A percentile compares a stretch with the other conserved stretches of the same genome.
Evolutionary conservation across 2,797 vertebrate genomes (phyloP).

Genomic region (Sebastes hopkinsi): DNA sequence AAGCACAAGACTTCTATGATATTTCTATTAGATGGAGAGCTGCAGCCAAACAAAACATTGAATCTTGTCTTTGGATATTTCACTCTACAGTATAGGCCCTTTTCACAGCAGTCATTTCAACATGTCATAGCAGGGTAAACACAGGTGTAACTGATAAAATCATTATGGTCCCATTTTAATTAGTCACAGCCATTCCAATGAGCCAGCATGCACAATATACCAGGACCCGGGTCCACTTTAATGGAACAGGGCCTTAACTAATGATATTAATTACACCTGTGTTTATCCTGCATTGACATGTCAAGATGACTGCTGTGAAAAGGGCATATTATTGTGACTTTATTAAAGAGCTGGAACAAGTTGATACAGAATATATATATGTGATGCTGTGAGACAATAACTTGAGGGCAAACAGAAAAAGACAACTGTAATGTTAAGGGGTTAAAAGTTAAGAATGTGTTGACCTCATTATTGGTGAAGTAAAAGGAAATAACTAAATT

Average conservation of each 20-base stretch:
- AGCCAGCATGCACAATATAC: too few species aligned
- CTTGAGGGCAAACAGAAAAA: neutral
- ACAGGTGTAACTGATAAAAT: too few species aligned
- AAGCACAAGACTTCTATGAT: neutral
- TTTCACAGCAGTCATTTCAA: too few species aligned
- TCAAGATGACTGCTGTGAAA: too few species aligned
- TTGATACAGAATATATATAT: neutral
- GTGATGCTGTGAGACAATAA: neutral
- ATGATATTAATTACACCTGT: too few species aligned
- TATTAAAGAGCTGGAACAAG: neutral
- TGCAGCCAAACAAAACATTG: neutral
- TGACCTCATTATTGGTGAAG: neutral
- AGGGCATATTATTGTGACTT: neutral
- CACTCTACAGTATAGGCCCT: rapidly evolving
- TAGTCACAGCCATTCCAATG: too few species aligned
- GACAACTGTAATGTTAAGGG: neutral
- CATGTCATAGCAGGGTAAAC: too few species aligned
- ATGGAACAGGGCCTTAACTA: too few species aligned
- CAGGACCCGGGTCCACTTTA: too few species aligned
- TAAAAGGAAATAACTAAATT: neutral
- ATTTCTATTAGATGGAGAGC: neutral
- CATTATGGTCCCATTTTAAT: too few species aligned
- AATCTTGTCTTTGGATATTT: neutral
- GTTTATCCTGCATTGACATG: too few species aligned
- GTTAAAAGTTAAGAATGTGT: neutral